These are phyloP conservation scores for Pteria penguin DNA, from an alignment of 2,888 invertebrate species.

Conservation along the genomic window DNA sequence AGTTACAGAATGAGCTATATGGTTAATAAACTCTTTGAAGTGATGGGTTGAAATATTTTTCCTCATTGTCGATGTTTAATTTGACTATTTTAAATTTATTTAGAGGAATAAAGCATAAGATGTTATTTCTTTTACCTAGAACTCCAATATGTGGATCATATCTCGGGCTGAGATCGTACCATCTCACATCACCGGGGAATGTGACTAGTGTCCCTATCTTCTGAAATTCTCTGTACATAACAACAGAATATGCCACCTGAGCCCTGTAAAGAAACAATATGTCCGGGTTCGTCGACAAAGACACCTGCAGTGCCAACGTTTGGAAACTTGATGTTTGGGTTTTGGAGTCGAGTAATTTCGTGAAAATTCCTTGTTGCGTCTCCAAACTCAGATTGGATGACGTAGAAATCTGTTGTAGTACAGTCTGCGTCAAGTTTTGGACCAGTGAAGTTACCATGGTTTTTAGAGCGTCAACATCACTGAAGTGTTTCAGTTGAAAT, in stretches of 20 bases:
- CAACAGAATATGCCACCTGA: not conserved
- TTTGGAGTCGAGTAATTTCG: not conserved
- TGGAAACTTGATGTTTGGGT: not conserved
- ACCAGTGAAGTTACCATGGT: not conserved
- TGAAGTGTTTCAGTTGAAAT: not conserved
- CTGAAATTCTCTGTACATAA: not conserved
- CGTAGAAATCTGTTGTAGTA: not conserved
- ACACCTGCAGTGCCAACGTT: not conserved
- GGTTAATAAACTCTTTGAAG: too few relatives aligned
- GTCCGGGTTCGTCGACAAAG: slow-evolving; percentile 3
- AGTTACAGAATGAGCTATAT: too few relatives aligned
- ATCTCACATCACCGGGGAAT: not conserved
- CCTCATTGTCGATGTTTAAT: not conserved
- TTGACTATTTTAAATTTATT: not conserved
- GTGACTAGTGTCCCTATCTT: not conserved
- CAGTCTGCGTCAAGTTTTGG: not conserved
- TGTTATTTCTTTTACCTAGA: not conserved
- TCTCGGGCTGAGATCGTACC: not conserved
- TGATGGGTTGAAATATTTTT: not conserved
- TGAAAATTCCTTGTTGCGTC: not conserved
- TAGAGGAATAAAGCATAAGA: too few relatives aligned
- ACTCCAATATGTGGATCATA: not conserved
- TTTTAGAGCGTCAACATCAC: not conserved
- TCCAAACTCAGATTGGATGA: not conserved
- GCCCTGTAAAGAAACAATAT: slow-evolving; percentile 1